Percentiles rank a stretch among this genome's conserved stretches.
These are phyloP conservation scores for Polyploca ridens DNA, from an alignment of 2,888 invertebrate genomes.

Conservation along the genomic window DNA sequence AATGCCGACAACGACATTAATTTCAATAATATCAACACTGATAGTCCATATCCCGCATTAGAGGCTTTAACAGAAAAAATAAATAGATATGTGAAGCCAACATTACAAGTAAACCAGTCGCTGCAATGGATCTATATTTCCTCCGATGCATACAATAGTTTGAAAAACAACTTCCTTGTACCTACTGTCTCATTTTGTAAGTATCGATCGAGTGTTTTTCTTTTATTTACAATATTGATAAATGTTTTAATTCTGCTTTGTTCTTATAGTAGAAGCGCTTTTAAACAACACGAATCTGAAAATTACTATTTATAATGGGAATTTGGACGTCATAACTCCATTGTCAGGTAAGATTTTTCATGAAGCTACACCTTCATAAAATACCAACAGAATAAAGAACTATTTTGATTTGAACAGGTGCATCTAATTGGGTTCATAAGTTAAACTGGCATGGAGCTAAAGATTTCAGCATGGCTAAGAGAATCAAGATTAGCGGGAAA, in stretches of 20 bases:
- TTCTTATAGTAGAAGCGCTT: constrained; percentile 71
- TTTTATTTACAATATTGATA: background rate
- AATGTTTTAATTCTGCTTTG: background rate
- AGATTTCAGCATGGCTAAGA: constrained; percentile 55
- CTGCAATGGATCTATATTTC: constrained; percentile 62
- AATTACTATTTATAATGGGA: constrained; percentile 73
- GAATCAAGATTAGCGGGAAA: constrained; percentile 53
- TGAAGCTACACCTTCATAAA: too few relatives aligned
- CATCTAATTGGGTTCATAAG: constrained; percentile 75
- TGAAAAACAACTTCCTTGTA: constrained; percentile 60
- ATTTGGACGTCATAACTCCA: constrained; percentile 72
- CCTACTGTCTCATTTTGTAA: constrained; percentile 71
- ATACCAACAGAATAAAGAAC: constrained; percentile 11
- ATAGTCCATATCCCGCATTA: constrained; percentile 56
- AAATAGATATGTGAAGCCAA: constrained; percentile 69
- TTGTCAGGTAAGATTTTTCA: constrained; percentile 58
- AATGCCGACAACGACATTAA: constrained; percentile 56
- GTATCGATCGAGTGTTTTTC: constrained; percentile 34
- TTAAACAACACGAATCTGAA: constrained; percentile 65
- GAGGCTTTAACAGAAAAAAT: constrained; percentile 51
- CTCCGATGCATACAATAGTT: constrained; percentile 51
- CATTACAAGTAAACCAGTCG: constrained; percentile 63
- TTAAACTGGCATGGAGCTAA: constrained; percentile 66
- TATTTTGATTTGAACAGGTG: constrained; percentile 50
- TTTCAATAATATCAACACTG: constrained; percentile 68